A percentile compares a stretch with the other conserved stretches of the same genome.
Evolutionary conservation across 2,888 invertebrate genomes (phyloP).

Genomic region (Lithophane ornitopus): DNA sequence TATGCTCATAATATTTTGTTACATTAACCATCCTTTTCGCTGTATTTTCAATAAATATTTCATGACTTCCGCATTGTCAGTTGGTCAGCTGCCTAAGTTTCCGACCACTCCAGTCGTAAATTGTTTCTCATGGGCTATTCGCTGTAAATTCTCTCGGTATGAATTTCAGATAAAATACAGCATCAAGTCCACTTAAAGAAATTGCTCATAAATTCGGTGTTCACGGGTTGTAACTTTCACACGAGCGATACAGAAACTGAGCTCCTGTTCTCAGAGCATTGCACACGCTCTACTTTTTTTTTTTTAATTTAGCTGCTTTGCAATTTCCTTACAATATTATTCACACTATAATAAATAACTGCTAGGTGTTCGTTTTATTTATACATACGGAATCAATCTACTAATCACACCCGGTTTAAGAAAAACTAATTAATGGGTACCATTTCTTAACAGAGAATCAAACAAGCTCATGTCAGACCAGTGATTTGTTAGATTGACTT

Average conservation of each 20-base stretch:
- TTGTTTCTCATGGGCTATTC: constrained; percentile 6
- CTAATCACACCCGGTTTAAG: background rate
- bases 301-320: constrained; percentile 31
- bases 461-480: too few species aligned
- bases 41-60: background rate
- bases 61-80: constrained; percentile 1
- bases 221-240: constrained; percentile 62
- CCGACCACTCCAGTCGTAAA: constrained; percentile 8
- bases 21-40: background rate
- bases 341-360: constrained; percentile 25
- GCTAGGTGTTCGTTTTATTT: background rate
- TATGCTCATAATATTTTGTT: background rate
- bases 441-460: background rate
- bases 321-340: constrained; percentile 47
- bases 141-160: constrained; percentile 26
- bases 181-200: constrained; percentile 49
- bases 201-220: constrained; percentile 55
- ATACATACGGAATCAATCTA: background rate
- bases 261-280: constrained; percentile 62
- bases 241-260: constrained; percentile 53
- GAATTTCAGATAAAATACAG: constrained; percentile 45
- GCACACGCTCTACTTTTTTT: constrained; percentile 61
- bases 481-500: background rate
- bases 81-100: background rate
- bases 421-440: background rate